Conservation (phyloP, 1,140 invertebrate genomes). For the Camponotus floridanus region DNA sequence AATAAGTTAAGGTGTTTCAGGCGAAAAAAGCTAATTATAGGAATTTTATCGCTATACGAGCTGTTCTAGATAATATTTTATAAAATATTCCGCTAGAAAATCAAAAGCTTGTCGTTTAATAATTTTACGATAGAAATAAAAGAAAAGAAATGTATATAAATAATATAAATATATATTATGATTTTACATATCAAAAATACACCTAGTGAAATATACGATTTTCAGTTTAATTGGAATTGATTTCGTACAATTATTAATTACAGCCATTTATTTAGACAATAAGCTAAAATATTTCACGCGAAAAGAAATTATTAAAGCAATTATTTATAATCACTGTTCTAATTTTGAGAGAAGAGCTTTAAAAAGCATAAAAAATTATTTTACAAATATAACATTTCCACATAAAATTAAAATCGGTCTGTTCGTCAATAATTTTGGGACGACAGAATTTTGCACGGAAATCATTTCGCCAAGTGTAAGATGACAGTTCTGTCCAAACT, state of each 20-base stretch:
- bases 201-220: not conserved
- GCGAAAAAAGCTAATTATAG: slow-evolving; percentile 4
- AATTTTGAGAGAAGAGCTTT: not conserved
- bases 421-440: too few relatives aligned
- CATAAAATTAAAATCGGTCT: too few relatives aligned
- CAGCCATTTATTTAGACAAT: not conserved
- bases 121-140: not conserved
- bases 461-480: slow-evolving; percentile 21
- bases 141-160: not conserved
- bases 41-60: not conserved
- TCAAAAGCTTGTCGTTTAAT: too few relatives aligned
- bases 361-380: not conserved
- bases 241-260: not conserved
- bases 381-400: too few relatives aligned
- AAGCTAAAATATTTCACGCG: not conserved
- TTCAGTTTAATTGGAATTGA: not conserved
- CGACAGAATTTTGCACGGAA: not conserved
- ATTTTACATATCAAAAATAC: slow-evolving; percentile 17
- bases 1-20: not conserved
- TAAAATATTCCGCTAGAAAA: too few relatives aligned
- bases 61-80: not conserved
- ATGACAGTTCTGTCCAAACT: not conserved
- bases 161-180: not conserved
- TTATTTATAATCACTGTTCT: not conserved
- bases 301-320: slow-evolving; percentile 21